phyloP scores from a whole-genome alignment of 2,113 vertebrate species.

The Dasyurus viverrinus region DNA sequence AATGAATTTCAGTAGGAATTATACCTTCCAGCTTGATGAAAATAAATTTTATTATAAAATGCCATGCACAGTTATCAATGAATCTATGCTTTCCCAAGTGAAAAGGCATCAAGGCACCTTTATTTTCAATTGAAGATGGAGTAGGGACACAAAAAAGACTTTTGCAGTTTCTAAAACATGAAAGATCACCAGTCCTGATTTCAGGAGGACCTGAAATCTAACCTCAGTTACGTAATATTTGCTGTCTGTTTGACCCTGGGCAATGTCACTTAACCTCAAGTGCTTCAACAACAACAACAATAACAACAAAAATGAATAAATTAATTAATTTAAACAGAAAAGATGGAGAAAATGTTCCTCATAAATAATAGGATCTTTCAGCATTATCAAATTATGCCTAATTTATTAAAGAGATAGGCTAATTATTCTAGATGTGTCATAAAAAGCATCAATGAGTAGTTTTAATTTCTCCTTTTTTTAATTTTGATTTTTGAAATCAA shows the following conservation, averaged over 20 bases:
- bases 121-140: neutral
- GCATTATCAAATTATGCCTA: neutral
- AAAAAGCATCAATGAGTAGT: neutral
- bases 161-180: neutral
- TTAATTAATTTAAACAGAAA: neutral
- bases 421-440: neutral
- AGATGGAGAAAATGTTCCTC: neutral
- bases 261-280: too few species aligned
- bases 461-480: neutral
- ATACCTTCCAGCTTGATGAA: neutral
- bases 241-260: too few species aligned
- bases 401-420: neutral
- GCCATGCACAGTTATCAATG: neutral
- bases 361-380: slow-evolving; percentile 16
- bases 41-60: neutral
- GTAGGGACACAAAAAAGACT: neutral
- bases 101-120: neutral
- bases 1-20: neutral
- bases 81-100: neutral
- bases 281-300: too few species aligned
- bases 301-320: too few species aligned
- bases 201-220: too few species aligned
- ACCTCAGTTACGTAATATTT: too few species aligned
- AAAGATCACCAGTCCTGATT: too few species aligned
- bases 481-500: neutral